phyloP scores from a whole-genome alignment of 2,888 invertebrate species.

The Neoitamus cyanurus region DNA sequence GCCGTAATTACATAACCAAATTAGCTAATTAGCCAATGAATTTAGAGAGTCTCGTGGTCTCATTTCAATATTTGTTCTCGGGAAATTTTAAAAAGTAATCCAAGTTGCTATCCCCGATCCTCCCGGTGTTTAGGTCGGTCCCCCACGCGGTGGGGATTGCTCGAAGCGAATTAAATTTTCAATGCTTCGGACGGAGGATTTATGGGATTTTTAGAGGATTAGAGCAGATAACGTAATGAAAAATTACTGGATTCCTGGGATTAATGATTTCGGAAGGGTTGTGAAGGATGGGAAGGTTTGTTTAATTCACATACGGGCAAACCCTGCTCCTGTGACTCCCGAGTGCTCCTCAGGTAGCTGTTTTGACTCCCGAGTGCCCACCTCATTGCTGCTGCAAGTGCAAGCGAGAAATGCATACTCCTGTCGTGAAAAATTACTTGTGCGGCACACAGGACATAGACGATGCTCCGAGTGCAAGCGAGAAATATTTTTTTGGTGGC shows the following conservation, averaged over 20 bases:
- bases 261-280: neutral
- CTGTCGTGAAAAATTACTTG: too few species aligned
- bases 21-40: constrained; percentile 47
- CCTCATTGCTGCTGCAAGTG: too few species aligned
- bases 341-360: too few species aligned
- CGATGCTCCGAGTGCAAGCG: too few species aligned
- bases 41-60: constrained; percentile 26
- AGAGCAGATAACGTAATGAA: neutral
- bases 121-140: neutral
- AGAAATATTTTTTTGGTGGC: too few species aligned
- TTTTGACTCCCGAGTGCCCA: too few species aligned
- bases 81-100: constrained; percentile 25
- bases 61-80: constrained; percentile 21
- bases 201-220: neutral
- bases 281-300: neutral
- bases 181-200: neutral
- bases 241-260: neutral
- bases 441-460: too few species aligned
- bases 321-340: too few species aligned
- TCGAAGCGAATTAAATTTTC: neutral
- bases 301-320: too few species aligned
- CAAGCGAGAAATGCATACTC: too few species aligned
- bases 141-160: neutral
- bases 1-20: constrained; percentile 42
- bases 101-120: neutral